Base-by-base conservation (phyloP, 2,797 vertebrate genomes). In the Sebastes umbrosus region DNA sequence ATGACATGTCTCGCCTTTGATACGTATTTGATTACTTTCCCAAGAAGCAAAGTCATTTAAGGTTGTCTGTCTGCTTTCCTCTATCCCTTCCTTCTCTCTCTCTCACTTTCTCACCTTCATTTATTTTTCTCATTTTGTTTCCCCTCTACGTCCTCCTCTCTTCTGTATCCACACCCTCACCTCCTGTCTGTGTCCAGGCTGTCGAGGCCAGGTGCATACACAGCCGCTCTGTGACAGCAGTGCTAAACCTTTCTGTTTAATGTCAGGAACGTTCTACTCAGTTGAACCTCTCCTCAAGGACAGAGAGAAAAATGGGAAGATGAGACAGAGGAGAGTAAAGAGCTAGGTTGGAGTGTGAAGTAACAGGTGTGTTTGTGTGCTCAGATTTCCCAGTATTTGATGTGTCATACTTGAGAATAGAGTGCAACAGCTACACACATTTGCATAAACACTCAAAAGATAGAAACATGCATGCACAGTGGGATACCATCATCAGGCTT, bases 221-320 rank as follows among this genome's bases (percentile, higher is more conserved):
- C 90, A 91, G 89, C 79, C 58, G 69, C 36, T 89, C 69, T 20
- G 25, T 84, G 85, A 91, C 87, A 87, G 83, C 83, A 62, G 10
- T 73, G 73, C 62, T 25, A 10, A 66, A 58, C 29, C 46, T 76
- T 64, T 77, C 72, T 82, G 73, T 79, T 88, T 57, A 63, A 83
- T 72, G 52, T 43, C 66, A 27, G 24, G 31, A 82, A 75, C 73
- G 78, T 69, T 69, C 12, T 67, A 79, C 74, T 62, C 36, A 2
- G 34, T 25, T 81, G 34, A 82, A 84, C 59, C 58, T 64, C 59
- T 4, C 34, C 22, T 74, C 78, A 92, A 90, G 86, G 85, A 83
- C 83, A 64, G 6, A 62, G 66, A 32, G 57, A 59, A 69, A 63
- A 14, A 54, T 58, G 18, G 62, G 13, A 13, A 36, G 46, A 39